phyloP scores from a whole-genome alignment of 2,888 invertebrate genomes.

The Odontocolon sp. region DNA sequence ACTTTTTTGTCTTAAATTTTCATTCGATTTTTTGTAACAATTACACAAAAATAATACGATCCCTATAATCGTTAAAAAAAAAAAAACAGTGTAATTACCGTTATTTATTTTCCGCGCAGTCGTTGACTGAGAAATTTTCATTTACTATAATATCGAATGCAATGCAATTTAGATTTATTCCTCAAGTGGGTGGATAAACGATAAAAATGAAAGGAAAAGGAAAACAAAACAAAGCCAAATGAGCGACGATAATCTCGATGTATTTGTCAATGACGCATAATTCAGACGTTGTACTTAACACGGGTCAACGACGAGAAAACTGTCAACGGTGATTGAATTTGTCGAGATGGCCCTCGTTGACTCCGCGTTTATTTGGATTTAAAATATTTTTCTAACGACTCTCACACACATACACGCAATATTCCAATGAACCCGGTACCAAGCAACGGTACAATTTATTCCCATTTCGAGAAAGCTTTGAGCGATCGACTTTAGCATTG shows the following conservation, averaged over 20 bases:
- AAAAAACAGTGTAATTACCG: too few species aligned
- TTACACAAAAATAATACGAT: too few species aligned
- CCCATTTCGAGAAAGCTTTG: slow-evolving; percentile 2
- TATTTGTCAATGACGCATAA: slow-evolving; percentile 2
- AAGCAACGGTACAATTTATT: too few species aligned
- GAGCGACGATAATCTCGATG: not conserved
- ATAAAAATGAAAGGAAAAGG: not conserved
- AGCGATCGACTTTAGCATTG: slow-evolving; percentile 36
- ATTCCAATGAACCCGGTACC: not conserved
- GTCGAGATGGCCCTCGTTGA: slow-evolving; percentile 9
- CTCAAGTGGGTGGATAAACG: not conserved
- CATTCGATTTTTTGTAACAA: too few species aligned
- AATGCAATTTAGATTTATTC: slow-evolving; percentile 19
- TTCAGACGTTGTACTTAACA: slow-evolving; percentile 48
- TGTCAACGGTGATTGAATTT: slow-evolving; percentile 22
- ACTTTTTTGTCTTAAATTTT: too few species aligned
- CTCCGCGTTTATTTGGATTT: slow-evolving; percentile 12
- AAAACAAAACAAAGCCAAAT: slow-evolving; percentile 9
- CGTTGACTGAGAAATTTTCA: not conserved
- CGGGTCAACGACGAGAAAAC: slow-evolving; percentile 34
- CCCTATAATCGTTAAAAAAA: too few species aligned
- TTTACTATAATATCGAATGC: not conserved
- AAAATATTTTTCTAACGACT: slow-evolving; percentile 26
- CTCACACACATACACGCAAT: not conserved
- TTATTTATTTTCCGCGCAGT: not conserved